phyloP scores from a whole-genome alignment of 2,113 vertebrate species.

The Struthio camelus region DNA sequence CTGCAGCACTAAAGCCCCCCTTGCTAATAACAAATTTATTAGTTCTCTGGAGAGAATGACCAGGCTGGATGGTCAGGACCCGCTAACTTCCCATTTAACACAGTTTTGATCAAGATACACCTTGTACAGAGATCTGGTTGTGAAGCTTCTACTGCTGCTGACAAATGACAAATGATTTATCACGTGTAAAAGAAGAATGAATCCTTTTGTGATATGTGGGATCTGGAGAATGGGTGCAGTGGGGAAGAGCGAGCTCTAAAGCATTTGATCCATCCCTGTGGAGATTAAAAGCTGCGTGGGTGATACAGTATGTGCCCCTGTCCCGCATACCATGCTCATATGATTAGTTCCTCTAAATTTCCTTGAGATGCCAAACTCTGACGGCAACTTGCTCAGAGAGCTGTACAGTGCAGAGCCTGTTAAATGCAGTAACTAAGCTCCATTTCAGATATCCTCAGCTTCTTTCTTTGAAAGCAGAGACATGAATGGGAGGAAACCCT shows the following conservation, averaged over 20 bases:
- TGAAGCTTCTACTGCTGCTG: background rate
- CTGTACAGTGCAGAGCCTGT: background rate
- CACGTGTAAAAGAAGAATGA: background rate
- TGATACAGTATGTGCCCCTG: rapidly evolving
- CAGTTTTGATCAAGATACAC: background rate
- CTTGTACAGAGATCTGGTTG: background rate
- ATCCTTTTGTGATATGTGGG: background rate
- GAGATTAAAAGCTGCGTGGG: background rate
- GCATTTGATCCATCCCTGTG: background rate
- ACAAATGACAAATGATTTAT: background rate
- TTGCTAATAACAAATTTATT: conserved; percentile 1
- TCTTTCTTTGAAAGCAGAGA: background rate
- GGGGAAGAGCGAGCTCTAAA: background rate
- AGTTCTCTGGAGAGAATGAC: background rate
- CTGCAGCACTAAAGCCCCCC: background rate
- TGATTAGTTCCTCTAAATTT: background rate
- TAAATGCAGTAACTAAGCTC: background rate
- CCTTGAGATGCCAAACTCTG: background rate
- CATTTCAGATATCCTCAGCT: background rate
- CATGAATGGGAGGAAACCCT: background rate
- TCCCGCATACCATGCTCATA: background rate
- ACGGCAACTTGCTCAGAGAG: background rate
- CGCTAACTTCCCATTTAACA: background rate
- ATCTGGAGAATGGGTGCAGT: background rate
- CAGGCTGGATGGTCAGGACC: background rate